These are phyloP conservation scores for Leptodactylus fuscus DNA, from an alignment of 2,113 vertebrate species.

Conservation along the genomic window DNA sequence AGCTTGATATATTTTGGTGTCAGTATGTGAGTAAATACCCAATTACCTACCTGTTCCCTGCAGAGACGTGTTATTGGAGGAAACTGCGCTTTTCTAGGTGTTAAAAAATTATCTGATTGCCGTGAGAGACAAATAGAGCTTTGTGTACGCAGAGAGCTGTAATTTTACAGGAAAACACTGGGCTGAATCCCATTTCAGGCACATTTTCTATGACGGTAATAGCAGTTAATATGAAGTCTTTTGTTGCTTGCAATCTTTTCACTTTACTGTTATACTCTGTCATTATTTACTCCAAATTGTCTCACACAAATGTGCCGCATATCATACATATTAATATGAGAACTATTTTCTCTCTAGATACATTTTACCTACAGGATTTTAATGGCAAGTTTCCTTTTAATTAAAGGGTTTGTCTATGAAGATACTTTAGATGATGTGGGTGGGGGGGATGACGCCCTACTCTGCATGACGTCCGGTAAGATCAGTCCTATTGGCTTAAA, in stretches of 20 bases:
- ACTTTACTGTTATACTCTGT: neutral
- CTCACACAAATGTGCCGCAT: neutral
- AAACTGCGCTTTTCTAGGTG: neutral
- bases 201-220: slow-evolving; percentile 15
- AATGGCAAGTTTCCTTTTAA: too few species aligned
- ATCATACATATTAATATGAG: neutral
- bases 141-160: neutral
- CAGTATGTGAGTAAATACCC: slow-evolving; percentile 56
- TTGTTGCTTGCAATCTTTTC: slow-evolving; percentile 25
- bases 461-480: too few species aligned
- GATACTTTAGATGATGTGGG: too few species aligned
- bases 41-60: slow-evolving; percentile 46
- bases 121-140: slow-evolving; percentile 30
- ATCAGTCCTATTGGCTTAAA: too few species aligned
- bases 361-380: too few species aligned
- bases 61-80: slow-evolving; percentile 36
- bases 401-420: too few species aligned
- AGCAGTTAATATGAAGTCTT: neutral
- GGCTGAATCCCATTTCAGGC: neutral
- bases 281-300: neutral
- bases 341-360: neutral
- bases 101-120: slow-evolving; percentile 28
- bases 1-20: slow-evolving; percentile 31
- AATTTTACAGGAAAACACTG: slow-evolving; percentile 28
- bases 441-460: too few species aligned